A percentile compares a stretch with the other conserved stretches of the same genome.
Conservation (phyloP, 2,888 invertebrate species). For the Macrophya annulata region DNA sequence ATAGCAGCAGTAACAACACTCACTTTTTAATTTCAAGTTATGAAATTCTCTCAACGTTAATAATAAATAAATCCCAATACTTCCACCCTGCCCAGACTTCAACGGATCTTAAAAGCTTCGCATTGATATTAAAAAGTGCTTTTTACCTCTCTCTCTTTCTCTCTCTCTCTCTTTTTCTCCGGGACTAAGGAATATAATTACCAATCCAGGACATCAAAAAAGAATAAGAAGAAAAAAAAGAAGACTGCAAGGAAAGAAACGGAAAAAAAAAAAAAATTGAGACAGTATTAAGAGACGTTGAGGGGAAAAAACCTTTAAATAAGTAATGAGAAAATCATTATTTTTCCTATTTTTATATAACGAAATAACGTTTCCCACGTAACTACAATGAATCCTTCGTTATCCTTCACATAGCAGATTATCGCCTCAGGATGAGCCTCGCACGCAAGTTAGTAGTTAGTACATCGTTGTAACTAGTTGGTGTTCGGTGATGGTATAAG, state of each 20-base stretch:
- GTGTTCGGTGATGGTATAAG: neutral
- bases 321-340: constrained; percentile 39
- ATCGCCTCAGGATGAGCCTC: constrained; percentile 27
- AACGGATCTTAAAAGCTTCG: constrained; percentile 44
- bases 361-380: neutral
- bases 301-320: constrained; percentile 13
- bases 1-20: neutral
- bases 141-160: neutral
- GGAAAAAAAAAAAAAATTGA: neutral
- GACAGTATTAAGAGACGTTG: neutral
- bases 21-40: constrained; percentile 45
- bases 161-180: neutral
- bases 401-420: neutral
- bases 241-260: neutral
- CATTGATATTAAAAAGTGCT: constrained; percentile 53
- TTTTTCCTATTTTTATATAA: neutral
- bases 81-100: neutral
- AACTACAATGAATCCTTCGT: neutral
- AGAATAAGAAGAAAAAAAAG: neutral
- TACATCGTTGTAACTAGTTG: constrained; percentile 30
- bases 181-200: constrained; percentile 28
- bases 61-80: constrained; percentile 54
- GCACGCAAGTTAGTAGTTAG: constrained; percentile 41
- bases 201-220: constrained; percentile 27
- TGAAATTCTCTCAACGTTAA: constrained; percentile 43